phyloP scores from a whole-genome alignment of 2,888 invertebrate genomes.

The Trissolcus brochymenae region DNA sequence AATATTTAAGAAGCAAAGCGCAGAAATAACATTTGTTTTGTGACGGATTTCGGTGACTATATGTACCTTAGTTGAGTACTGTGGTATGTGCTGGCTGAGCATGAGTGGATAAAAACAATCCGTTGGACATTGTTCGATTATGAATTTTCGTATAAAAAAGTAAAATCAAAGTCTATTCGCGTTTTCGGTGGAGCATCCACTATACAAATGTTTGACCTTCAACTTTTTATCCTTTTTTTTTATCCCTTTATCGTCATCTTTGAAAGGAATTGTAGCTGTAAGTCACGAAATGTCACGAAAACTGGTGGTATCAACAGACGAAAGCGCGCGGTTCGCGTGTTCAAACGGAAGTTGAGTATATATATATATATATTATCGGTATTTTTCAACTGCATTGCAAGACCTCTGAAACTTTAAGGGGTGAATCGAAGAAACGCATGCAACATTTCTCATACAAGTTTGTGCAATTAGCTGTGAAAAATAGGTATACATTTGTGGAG shows the following conservation, averaged over 20 bases:
- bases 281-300: slow-evolving; percentile 66
- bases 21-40: slow-evolving; percentile 31
- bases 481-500: too few species aligned
- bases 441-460: too few species aligned
- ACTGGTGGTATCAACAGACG: slow-evolving; percentile 40
- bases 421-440: neutral
- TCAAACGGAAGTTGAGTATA: slow-evolving; percentile 43
- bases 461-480: too few species aligned
- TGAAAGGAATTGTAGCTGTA: slow-evolving; percentile 40
- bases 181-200: slow-evolving; percentile 31
- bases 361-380: slow-evolving; percentile 15
- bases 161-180: slow-evolving; percentile 17
- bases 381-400: slow-evolving; percentile 7
- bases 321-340: slow-evolving; percentile 57
- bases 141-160: neutral
- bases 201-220: slow-evolving; percentile 36
- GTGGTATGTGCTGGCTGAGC: slow-evolving; percentile 77
- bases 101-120: slow-evolving; percentile 61
- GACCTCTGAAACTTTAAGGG: slow-evolving; percentile 24
- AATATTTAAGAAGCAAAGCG: slow-evolving; percentile 36
- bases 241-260: slow-evolving; percentile 26
- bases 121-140: neutral
- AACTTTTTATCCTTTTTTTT: slow-evolving; percentile 26
- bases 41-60: slow-evolving; percentile 59
- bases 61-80: slow-evolving; percentile 76